These are phyloP conservation scores for Alces alces DNA, from an alignment of 2,113 vertebrate species.

Conservation along the genomic window DNA sequence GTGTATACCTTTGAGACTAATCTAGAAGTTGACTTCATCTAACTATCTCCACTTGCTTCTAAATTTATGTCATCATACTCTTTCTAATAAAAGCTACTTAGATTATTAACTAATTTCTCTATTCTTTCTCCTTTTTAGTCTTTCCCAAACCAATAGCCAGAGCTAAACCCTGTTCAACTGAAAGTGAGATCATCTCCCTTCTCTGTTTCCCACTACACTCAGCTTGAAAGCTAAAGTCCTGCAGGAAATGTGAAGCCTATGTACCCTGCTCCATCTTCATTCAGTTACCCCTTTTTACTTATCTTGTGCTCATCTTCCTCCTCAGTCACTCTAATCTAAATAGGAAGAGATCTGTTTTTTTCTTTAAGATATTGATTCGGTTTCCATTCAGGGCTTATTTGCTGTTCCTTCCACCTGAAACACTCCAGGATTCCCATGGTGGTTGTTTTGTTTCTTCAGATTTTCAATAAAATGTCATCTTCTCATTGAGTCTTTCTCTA, in stretches of 20 bases:
- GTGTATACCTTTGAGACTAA: not conserved
- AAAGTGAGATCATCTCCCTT: not conserved
- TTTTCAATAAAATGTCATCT: not conserved
- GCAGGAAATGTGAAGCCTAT: accelerated
- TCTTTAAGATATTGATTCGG: not conserved
- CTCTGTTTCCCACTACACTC: not conserved
- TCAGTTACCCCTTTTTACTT: not conserved
- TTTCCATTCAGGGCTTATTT: not conserved
- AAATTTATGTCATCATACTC: not conserved
- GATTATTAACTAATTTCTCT: not conserved
- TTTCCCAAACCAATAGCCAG: not conserved
- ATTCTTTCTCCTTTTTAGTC: not conserved
- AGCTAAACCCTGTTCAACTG: not conserved
- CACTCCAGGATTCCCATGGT: not conserved
- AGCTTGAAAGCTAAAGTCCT: not conserved
- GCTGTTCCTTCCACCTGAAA: not conserved
- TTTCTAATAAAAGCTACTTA: not conserved
- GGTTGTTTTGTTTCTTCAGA: not conserved
- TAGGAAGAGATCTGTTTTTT: not conserved
- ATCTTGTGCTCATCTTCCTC: not conserved
- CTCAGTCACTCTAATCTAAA: not conserved
- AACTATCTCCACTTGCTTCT: not conserved
- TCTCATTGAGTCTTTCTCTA: not conserved
- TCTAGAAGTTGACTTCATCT: not conserved
- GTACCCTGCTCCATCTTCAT: not conserved